A percentile compares a stretch with the other conserved stretches of the same genome.
Evolutionary conservation across 1,140 invertebrate genomes (phyloP).

Genomic region (Drosophila chauvacae): DNA sequence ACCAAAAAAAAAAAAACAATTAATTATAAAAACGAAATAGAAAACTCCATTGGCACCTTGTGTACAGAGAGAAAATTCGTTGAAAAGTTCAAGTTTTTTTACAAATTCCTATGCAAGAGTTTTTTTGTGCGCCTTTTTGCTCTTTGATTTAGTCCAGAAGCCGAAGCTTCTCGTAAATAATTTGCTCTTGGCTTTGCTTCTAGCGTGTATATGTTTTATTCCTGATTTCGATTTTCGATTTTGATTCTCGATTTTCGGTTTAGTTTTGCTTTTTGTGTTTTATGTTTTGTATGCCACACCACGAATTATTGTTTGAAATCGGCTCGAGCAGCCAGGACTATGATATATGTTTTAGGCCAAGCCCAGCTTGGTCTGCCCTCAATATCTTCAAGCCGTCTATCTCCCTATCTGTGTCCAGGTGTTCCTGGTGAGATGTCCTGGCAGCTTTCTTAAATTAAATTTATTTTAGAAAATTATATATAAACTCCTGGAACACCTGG

Average conservation of each 20-base stretch:
- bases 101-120: conserved; percentile 57
- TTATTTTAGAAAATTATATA: neutral
- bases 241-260: conserved; percentile 11
- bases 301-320: conserved; percentile 65
- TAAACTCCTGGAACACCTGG: neutral
- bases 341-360: neutral
- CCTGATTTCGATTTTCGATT: conserved; percentile 36
- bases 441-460: neutral
- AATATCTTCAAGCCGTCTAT: neutral
- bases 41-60: conserved; percentile 70
- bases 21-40: conserved; percentile 35
- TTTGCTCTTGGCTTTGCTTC: conserved; percentile 46
- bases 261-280: conserved; percentile 21
- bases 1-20: conserved; percentile 35
- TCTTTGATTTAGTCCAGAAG: conserved; percentile 41
- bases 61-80: conserved; percentile 49
- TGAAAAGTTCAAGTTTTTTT: conserved; percentile 29
- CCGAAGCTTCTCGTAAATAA: conserved; percentile 28
- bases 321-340: conserved; percentile 2
- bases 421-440: neutral
- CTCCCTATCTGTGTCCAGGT: neutral
- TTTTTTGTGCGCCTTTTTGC: conserved; percentile 53
- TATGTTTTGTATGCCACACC: conserved; percentile 56
- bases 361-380: conserved; percentile 3
- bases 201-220: conserved; percentile 47